Base-by-base conservation (phyloP, 1,140 invertebrate genomes). In the Bombus confusus region DNA sequence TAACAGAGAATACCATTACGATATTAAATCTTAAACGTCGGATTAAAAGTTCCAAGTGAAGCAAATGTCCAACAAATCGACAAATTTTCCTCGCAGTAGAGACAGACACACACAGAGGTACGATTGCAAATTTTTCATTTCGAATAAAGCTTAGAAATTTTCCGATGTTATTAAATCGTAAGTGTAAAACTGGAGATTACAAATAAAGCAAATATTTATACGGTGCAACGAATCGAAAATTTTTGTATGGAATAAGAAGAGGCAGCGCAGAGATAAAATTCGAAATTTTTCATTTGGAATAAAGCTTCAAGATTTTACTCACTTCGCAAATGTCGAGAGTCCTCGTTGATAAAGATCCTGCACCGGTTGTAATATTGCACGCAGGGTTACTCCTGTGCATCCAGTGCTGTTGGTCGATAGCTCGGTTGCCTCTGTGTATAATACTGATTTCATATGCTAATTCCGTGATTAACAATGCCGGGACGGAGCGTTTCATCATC, bases 401-500 rank as follows among this genome's bases (percentile, higher is more conserved):
- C 86, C 80, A 72, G 72, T 64, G 73, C 71, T 75, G 52, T 52
- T 77, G 87, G 79, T 64, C 79, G 87, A 80, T 90, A 88, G 64
- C 80, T 69, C 52, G 71, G 69, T 74, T 77, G 68, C 76, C 86
- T 84, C 73, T 80, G 87, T 80, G 86, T 91, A 93, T 92, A 93
- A 92, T 92, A 93, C 90, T 90, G 92, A 93, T 93, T 93, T 92
- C 91, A 92, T 93, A 94, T 94, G 93, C 89, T 94, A 94, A 94
- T 94, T 94, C 93, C 86, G 91, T 93, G 92, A 93, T 93, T 94
- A 94, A 94, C 93, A 93, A 93, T 93, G 87, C 88, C 77, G 39
- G 81, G 85, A 91, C 92, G 88, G 80, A 87, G 80, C 90, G 90
- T 93, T 92, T 92, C 90, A 91, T 93, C 92, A 93, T 92, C 85